Conservation (phyloP, 2,113 vertebrate genomes). For the Scomber colias region DNA sequence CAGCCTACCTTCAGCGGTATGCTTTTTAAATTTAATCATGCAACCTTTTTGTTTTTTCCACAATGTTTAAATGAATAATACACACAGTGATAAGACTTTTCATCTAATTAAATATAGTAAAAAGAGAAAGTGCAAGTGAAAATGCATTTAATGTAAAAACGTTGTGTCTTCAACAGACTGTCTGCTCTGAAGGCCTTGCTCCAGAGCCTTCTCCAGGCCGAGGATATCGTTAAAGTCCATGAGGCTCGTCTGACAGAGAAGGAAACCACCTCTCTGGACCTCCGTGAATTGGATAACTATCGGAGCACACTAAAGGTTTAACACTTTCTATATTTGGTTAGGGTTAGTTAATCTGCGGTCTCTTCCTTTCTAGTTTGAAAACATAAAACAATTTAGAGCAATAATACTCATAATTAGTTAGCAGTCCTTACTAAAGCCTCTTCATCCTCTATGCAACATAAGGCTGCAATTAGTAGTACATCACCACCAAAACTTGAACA, state of each 20-base stretch:
- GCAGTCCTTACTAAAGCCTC: not conserved
- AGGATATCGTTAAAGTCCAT: conserved; percentile 93
- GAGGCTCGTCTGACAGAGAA: conserved; percentile 96
- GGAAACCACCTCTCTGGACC: conserved; percentile 92
- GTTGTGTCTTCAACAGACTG: conserved; percentile 83
- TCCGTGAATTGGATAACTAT: conserved; percentile 90
- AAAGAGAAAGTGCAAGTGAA: no score
- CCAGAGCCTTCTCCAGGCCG: conserved; percentile 88
- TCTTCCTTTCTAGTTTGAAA: not conserved
- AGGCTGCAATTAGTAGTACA: no score
- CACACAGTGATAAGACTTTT: not conserved
- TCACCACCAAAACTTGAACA: no score
- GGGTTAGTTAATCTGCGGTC: not conserved
- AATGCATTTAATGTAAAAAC: not conserved
- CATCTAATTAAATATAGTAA: not conserved
- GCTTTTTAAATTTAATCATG: not conserved
- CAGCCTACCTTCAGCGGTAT: conserved; percentile 92
- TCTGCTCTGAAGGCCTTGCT: conserved; percentile 87
- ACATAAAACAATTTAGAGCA: not conserved
- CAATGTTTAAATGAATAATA: not conserved
- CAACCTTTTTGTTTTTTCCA: not conserved
- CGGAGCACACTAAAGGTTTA: conserved; percentile 90
- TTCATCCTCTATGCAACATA: no score
- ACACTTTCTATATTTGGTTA: not conserved
- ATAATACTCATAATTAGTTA: not conserved